A percentile compares a stretch with the other conserved stretches of the same genome.
Evolutionary conservation across 92 coral and sea anemone species (phyloP).

Genomic region (Epizoanthus scotinus): DNA sequence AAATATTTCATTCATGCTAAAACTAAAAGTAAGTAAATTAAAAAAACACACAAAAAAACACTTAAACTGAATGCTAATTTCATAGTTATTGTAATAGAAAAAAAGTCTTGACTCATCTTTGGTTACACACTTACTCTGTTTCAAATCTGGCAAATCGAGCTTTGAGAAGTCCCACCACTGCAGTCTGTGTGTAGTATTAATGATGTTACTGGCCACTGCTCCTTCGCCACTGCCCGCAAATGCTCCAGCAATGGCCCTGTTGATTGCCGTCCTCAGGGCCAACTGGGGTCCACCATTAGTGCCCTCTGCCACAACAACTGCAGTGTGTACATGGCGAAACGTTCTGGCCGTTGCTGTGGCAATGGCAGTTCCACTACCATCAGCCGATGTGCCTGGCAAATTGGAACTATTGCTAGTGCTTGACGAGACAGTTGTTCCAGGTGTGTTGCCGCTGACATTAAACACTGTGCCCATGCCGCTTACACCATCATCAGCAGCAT

Average conservation of each 20-base stretch:
- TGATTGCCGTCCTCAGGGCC: constrained; percentile 83
- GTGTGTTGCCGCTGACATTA: constrained; percentile 63
- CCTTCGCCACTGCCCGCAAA: constrained; percentile 94
- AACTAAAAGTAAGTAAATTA: no score
- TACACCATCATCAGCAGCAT: constrained; percentile 27
- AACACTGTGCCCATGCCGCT: constrained; percentile 35
- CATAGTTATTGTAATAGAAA: neutral
- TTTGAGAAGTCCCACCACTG: constrained; percentile 95
- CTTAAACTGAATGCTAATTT: neutral
- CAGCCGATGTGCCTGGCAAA: constrained; percentile 59
- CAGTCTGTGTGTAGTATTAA: constrained; percentile 84
- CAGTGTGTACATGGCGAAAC: constrained; percentile 85
- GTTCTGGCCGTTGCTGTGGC: constrained; percentile 94
- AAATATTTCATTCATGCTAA: no score
- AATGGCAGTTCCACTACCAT: constrained; percentile 80
- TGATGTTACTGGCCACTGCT: constrained; percentile 88
- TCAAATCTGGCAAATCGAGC: constrained; percentile 67
- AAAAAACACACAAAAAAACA: no score
- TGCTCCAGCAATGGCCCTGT: constrained; percentile 89
- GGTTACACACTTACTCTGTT: constrained; percentile 55
- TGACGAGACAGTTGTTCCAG: constrained; percentile 60
- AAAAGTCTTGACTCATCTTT: no score
- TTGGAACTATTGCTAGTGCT: constrained; percentile 65
- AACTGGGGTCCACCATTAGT: constrained; percentile 79
- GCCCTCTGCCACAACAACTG: constrained; percentile 80